Evolutionary conservation across 2,888 invertebrate genomes (phyloP), one percentile per base, ranked within the genome.

Genomic region (Pecten maximus): DNA sequence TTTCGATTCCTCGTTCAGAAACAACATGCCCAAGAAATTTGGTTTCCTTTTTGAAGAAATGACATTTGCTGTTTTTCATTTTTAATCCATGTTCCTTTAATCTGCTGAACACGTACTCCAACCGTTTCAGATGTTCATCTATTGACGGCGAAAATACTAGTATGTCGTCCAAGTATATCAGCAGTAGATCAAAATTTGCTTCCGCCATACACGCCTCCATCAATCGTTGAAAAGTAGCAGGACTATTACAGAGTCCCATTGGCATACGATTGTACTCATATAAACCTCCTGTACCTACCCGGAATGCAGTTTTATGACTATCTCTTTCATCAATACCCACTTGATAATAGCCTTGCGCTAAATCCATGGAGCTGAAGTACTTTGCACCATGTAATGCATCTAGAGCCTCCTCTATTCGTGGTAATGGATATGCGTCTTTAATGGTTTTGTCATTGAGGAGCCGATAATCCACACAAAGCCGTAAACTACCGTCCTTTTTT

Each of bases 261-360:
- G 90, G 40, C 90, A 88, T 90, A 3, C 90, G 40, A 3, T 88
- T 88, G 86, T 90, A 93, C 89, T 94, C 92, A 87, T 91, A 94
- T 6, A 94, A 88, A 16, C 93, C 92, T 35, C 88, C 91, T 40
- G 92, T 91, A 16, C 92, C 91, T 3, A 91, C 88, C 8, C 91
- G 48, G 74, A 94, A 93, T 40, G 94, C 94, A 2, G 95, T 94
- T 40, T 94, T 94, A 0, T 91, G 54, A 40, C 88, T 92, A 39
- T 93, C 93, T 40, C 92, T 88, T n/a, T 93, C 91, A 10, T 87
- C 92, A 15, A 96, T 40, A 6, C 91, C 88, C 19, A 94, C 89
- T 87, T 94, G 94, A 90, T 93, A 94, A 89, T 93, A 96, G n/a
- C 95, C 95, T 54, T 91, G 90, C 15, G 90, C 92, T 50, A 95